A percentile compares a stretch with the other conserved stretches of the same genome.
Evolutionary conservation across 2,797 vertebrate species (phyloP).

Genomic region (Astyanax mexicanus): DNA sequence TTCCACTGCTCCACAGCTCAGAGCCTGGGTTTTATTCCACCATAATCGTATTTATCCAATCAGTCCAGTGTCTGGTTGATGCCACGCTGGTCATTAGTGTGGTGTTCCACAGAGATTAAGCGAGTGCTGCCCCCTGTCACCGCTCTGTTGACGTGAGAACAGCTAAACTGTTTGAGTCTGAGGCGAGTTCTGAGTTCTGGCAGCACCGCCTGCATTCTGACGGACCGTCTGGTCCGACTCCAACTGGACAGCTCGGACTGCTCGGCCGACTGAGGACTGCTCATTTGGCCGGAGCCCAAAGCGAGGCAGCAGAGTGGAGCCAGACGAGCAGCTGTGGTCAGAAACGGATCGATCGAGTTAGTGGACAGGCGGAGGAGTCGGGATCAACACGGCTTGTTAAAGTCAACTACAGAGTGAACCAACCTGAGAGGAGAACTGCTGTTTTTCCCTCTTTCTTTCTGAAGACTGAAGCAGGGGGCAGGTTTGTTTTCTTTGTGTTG

Average conservation of each 20-base stretch:
- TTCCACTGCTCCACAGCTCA: too few relatives aligned
- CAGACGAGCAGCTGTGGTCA: constrained; percentile 29
- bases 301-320: constrained; percentile 20
- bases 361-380: not conserved
- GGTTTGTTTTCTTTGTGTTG: too few relatives aligned
- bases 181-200: not conserved
- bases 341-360: constrained; percentile 22
- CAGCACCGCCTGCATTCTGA: constrained; percentile 14
- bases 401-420: not conserved
- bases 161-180: too few relatives aligned
- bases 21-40: too few relatives aligned
- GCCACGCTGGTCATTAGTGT: too few relatives aligned
- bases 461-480: too few relatives aligned
- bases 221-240: constrained; percentile 25
- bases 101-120: too few relatives aligned
- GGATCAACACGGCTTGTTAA: not conserved
- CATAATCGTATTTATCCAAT: too few relatives aligned
- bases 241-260: constrained; percentile 35
- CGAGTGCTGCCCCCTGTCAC: too few relatives aligned
- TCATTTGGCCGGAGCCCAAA: constrained; percentile 38
- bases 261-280: not conserved
- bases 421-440: not conserved
- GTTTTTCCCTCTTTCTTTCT: too few relatives aligned
- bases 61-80: too few relatives aligned
- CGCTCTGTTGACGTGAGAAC: too few relatives aligned